Conservation (phyloP, 2,888 invertebrate genomes). For the Priocnemis perturbator region DNA sequence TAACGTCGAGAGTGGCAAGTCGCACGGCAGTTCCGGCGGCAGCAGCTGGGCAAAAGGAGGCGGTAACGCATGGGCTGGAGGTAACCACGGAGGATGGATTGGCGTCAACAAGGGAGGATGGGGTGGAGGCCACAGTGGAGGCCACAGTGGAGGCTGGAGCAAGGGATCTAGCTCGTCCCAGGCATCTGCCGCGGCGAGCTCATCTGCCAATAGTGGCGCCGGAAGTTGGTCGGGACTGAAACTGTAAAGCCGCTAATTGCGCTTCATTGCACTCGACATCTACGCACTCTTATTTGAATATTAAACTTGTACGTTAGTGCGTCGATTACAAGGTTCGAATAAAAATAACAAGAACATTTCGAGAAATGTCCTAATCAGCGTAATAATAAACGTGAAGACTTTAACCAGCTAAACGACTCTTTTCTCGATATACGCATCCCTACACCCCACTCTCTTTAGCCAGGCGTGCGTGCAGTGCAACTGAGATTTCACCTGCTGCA, state of each 20-base stretch:
- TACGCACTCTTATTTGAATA: constrained; percentile 16
- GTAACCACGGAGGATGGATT: too few relatives aligned
- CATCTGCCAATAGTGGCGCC: background rate
- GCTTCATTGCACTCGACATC: background rate
- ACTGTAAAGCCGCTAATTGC: background rate
- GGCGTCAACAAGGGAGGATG: background rate
- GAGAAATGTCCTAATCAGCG: constrained; percentile 26
- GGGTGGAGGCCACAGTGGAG: background rate
- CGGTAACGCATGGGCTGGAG: background rate
- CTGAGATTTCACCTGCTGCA: too few relatives aligned
- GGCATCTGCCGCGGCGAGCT: background rate
- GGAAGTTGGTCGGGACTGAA: background rate
- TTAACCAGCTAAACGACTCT: constrained; percentile 22
- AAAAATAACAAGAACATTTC: constrained; percentile 25
- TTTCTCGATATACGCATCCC: too few relatives aligned
- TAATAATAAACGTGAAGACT: constrained; percentile 37
- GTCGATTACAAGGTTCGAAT: constrained; percentile 18
- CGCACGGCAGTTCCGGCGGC: too few relatives aligned
- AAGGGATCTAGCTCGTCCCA: background rate
- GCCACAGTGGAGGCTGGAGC: background rate
- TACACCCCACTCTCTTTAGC: too few relatives aligned
- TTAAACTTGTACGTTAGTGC: constrained; percentile 17
- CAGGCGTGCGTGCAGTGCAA: too few relatives aligned
- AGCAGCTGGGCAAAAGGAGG: background rate
- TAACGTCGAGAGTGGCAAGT: background rate